Base-by-base conservation (phyloP, 2,797 vertebrate genomes). In the Sebastes miniatus region DNA sequence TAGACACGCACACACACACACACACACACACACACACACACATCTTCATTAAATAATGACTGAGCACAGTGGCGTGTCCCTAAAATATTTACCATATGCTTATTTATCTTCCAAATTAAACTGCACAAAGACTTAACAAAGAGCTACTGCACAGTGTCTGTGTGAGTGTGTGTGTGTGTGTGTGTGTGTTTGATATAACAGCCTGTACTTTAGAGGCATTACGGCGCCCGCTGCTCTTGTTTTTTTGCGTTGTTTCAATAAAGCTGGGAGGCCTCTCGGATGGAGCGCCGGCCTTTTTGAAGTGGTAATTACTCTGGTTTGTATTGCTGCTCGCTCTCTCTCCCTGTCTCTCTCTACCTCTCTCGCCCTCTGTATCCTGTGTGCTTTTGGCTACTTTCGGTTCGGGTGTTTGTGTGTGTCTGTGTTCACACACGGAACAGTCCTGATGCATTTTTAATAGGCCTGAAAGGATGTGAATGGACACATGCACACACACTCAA, bases 271-370 rank as follows among this genome's bases (percentile, higher is more conserved):
- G 89, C 83, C 83, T 91, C 79, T 87, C 12, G 78, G 91, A 91
- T 87, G 84, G 75, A 90, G 84, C 84, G 77, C 83, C 68, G 75
- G 86, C 76, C 77, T 80, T 87, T 94, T 93, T 94, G 91, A 94
- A 93, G 93, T 93, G 91, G 91, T 93, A 95, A 93, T 94, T 94
- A 90, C 87, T 91, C 87, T 88, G 86, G 91, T 93, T 93, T 88
- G 88, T 90, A 79, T 87, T 70, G 81, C 83, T 68, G 56, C 77
- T 50, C 32, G 73, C 24, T 2, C 77, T 61, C 72, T 52, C 81
- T 62, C 62, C 43, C 67, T 47, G 50, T 68, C 47, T 76, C 61
- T 13, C 32, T 80, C n/a, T 72, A 34, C 22, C 67, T 83, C 59
- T 57, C 80, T 71, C 56, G 8, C 79, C 72, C 87, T 47, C 68